Conservation (phyloP, 2,797 vertebrate species). For the Borostomias antarcticus region DNA sequence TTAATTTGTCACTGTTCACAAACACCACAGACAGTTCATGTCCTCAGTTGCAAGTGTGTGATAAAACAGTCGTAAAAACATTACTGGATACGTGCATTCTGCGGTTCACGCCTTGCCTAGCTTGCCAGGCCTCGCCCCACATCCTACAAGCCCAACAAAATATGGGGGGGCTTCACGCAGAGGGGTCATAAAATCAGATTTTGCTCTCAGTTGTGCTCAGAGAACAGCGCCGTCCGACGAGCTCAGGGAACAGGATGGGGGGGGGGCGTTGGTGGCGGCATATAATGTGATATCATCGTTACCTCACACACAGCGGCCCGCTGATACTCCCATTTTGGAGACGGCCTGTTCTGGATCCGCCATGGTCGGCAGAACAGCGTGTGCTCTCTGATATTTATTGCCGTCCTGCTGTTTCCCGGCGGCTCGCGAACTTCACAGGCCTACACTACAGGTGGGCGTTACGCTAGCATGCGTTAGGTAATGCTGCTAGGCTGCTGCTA, state of each 20-base stretch:
- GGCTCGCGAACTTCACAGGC: constrained; percentile 64
- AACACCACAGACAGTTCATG: background rate
- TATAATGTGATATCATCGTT: constrained; percentile 27
- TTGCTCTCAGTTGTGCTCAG: background rate
- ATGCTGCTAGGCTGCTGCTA: constrained; percentile 6
- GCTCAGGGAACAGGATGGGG: constrained; percentile 6
- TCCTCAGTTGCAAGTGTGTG: background rate
- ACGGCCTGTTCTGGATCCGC: constrained; percentile 22
- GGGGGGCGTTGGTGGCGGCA: constrained; percentile 18
- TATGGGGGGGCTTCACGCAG: too few species aligned
- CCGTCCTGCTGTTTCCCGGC: constrained; percentile 61
- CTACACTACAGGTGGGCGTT: constrained; percentile 48
- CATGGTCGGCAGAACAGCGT: constrained; percentile 48
- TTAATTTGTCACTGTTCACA: background rate
- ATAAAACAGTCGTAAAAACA: background rate
- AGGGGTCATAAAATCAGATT: too few species aligned
- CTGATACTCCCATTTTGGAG: constrained; percentile 10
- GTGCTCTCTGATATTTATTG: constrained; percentile 62
- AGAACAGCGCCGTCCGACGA: background rate
- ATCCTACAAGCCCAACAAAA: too few species aligned
- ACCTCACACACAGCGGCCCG: constrained; percentile 52
- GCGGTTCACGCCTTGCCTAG: background rate
- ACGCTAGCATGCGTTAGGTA: constrained; percentile 31
- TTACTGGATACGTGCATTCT: background rate
- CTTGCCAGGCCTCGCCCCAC: background rate